Evolutionary conservation across 2,113 vertebrate species (phyloP), one percentile per base, ranked within the genome.

Genomic region (Eretmochelys imbricata): DNA sequence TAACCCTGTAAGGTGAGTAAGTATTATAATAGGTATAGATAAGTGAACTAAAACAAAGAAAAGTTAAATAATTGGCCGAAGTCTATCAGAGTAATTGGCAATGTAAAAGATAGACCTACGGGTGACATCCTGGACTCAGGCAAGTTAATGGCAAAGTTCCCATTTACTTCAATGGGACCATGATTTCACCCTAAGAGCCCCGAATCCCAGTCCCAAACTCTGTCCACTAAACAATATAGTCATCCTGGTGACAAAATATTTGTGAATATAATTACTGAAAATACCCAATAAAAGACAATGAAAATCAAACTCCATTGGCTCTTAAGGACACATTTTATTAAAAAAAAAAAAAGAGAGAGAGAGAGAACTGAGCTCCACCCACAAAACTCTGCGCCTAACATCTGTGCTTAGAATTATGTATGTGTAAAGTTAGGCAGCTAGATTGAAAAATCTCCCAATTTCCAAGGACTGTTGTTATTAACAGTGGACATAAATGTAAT

Each of bases 401-500:
- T 38, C 87, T 16, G 80, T 16, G 3, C 24, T 27, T 29, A 46
- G 12, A 6, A 11, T 9, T 84, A 57, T 25, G 7, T 19, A 72
- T 31, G 55, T 10, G 85, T 46, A 5, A 3, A 93, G 7, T 6
- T 46, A 27, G 42, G 75, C 42, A 78, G 25, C 6, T 16, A 78
- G 24, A 31, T 35, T 82, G 79, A 3, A 89, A 93, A 6, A 69
- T 87, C 27, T 86, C 25, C 59, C 12, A 53, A 2, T 78, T 78
- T 46, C 11, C 24, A 82, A 57, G 8, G 7, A 5, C 38, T 69
- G 3, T 48, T 2, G 0, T 27, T 88, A 76, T 1, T 1, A 1
- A 86, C 6, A 89, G 16, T 7, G 54, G 83, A 8, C 50, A 29
- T 5, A 69, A 19, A 69, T 84, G 50, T 12, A 85, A 22, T 80